Conservation (phyloP, 2,888 invertebrate species). For the Eledone cirrhosa region DNA sequence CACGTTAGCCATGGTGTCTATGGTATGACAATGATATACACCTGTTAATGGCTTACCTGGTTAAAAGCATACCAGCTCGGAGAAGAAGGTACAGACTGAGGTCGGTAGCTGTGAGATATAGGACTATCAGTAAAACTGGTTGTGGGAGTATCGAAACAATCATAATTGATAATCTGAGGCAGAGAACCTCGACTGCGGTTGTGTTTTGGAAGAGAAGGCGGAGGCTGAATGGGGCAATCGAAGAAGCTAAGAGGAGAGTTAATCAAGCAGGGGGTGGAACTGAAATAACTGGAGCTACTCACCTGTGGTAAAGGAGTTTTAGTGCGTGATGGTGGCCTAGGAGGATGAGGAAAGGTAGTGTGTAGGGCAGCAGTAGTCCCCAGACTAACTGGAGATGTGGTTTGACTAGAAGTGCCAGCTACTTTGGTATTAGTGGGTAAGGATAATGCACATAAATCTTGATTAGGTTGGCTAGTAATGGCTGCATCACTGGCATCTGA, state of each 20-base stretch:
- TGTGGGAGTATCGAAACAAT: neutral
- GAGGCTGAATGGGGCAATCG: slow-evolving; percentile 51
- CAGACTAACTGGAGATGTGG: slow-evolving; percentile 30
- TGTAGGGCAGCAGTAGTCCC: neutral
- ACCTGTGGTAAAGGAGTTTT: slow-evolving; percentile 30
- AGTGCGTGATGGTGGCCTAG: slow-evolving; percentile 31
- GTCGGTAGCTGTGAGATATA: neutral
- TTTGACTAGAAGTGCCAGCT: slow-evolving; percentile 33
- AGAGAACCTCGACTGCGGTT: neutral
- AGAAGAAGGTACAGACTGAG: slow-evolving; percentile 1
- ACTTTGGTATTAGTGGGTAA: slow-evolving; percentile 17
- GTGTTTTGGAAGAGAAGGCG: slow-evolving; percentile 24
- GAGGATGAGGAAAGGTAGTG: slow-evolving; percentile 29
- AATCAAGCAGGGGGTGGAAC: neutral
- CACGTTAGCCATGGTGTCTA: no score
- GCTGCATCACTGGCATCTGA: slow-evolving; percentile 22
- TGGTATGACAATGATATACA: no score
- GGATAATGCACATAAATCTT: slow-evolving; percentile 15
- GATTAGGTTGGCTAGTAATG: slow-evolving; percentile 6
- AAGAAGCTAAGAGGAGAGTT: slow-evolving; percentile 15
- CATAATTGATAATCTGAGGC: neutral
- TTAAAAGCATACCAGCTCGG: slow-evolving; percentile 4
- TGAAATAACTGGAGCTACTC: neutral
- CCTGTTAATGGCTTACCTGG: neutral
- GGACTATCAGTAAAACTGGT: neutral